Evolutionary conservation across 2,888 invertebrate species (phyloP).

Genomic region (Trachelus iudaicus): DNA sequence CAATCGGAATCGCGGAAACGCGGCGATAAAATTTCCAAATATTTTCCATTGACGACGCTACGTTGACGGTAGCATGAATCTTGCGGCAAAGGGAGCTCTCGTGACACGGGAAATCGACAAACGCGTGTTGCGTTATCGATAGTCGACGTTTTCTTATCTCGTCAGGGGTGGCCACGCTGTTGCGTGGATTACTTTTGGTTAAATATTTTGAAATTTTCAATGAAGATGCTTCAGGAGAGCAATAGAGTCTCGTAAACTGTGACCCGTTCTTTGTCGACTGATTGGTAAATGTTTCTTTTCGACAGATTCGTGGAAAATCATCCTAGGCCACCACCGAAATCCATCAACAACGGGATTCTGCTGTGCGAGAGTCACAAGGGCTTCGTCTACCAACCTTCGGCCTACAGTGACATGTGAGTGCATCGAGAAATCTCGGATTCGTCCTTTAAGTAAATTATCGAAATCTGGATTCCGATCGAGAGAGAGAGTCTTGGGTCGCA

Average conservation of each 20-base stretch:
- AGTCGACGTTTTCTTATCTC: no score
- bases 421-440: neutral
- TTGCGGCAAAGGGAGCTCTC: neutral
- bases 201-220: no score
- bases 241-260: neutral
- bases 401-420: constrained; percentile 51
- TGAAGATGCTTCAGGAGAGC: no score
- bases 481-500: neutral
- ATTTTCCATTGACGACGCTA: neutral
- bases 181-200: no score
- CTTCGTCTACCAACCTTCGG: constrained; percentile 45
- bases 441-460: neutral
- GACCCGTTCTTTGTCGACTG: neutral
- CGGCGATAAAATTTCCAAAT: no score
- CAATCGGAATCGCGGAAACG: neutral
- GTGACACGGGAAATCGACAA: no score
- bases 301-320: constrained; percentile 49
- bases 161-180: no score
- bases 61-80: neutral
- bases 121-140: no score
- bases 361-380: constrained; percentile 56
- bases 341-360: constrained; percentile 48
- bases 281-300: neutral
- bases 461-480: neutral
- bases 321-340: constrained; percentile 46